Evolutionary conservation across 1,140 invertebrate species (phyloP).

Genomic region (Pseudomyrmex cubaensis): DNA sequence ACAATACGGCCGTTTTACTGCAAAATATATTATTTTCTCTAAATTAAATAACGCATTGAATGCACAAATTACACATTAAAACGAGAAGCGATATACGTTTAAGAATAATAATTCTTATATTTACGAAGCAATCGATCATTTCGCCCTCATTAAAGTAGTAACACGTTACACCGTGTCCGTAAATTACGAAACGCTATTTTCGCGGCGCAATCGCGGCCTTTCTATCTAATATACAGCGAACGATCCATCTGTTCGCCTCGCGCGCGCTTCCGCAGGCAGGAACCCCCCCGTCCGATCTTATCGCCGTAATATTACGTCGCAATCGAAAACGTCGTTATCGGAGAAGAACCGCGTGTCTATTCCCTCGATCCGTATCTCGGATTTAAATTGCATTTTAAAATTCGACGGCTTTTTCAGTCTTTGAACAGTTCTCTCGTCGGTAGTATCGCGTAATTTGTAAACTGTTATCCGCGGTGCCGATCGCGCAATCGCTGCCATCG

Average conservation of each 20-base stretch:
- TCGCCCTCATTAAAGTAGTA: not conserved
- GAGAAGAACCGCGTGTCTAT: not conserved
- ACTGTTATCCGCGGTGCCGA: constrained; percentile 42
- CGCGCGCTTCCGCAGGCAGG: constrained; percentile 23
- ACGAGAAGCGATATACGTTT: not conserved
- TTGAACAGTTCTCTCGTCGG: not conserved
- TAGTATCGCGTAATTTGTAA: constrained; percentile 50
- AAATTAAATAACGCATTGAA: not conserved
- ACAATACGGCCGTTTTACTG: not conserved
- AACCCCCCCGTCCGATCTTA: constrained; percentile 36
- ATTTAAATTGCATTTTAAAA: constrained; percentile 57
- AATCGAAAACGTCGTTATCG: constrained; percentile 34
- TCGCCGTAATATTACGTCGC: constrained; percentile 42
- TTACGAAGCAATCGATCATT: constrained; percentile 31
- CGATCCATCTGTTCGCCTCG: constrained; percentile 29
- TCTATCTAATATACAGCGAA: constrained; percentile 31
- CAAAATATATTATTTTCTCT: not conserved
- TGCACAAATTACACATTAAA: not conserved
- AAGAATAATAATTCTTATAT: not conserved
- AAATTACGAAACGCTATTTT: constrained; percentile 48
- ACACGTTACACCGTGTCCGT: constrained; percentile 23
- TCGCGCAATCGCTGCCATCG: constrained; percentile 31
- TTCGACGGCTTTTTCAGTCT: not conserved
- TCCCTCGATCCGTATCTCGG: constrained; percentile 31
- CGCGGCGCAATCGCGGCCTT: constrained; percentile 31